phyloP scores from a whole-genome alignment of 1,140 invertebrate genomes.

The Apis cerana region DNA sequence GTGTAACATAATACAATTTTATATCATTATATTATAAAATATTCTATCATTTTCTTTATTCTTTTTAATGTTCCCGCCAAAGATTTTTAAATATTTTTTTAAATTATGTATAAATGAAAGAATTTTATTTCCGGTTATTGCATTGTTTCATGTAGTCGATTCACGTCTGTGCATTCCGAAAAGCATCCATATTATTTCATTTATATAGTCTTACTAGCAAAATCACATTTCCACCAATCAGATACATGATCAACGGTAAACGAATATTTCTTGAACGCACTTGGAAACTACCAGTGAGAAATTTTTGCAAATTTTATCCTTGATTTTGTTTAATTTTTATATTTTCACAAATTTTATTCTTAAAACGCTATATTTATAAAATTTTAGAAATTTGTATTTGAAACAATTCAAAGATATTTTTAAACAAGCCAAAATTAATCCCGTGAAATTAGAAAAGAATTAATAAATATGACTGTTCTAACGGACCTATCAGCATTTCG shows the following conservation, averaged over 20 bases:
- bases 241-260: background rate
- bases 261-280: conserved; percentile 13
- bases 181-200: background rate
- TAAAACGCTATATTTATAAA: background rate
- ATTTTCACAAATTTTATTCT: background rate
- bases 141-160: background rate
- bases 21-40: background rate
- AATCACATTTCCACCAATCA: conserved; percentile 8
- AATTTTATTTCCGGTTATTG: conserved; percentile 9
- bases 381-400: background rate
- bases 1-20: background rate
- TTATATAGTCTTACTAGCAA: background rate
- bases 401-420: background rate
- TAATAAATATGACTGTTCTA: conserved; percentile 34
- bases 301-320: background rate
- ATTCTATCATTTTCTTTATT: background rate
- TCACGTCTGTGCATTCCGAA: background rate
- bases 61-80: background rate
- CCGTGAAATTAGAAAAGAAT: conserved; percentile 24
- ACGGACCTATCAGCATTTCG: conserved; percentile 58
- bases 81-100: background rate
- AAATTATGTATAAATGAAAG: background rate
- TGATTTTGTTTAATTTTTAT: background rate
- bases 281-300: background rate
- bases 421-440: background rate